Percentiles rank a stretch among this genome's conserved stretches.
Conservation (phyloP, 2,888 invertebrate species). For the Entomobrya proxima region DNA sequence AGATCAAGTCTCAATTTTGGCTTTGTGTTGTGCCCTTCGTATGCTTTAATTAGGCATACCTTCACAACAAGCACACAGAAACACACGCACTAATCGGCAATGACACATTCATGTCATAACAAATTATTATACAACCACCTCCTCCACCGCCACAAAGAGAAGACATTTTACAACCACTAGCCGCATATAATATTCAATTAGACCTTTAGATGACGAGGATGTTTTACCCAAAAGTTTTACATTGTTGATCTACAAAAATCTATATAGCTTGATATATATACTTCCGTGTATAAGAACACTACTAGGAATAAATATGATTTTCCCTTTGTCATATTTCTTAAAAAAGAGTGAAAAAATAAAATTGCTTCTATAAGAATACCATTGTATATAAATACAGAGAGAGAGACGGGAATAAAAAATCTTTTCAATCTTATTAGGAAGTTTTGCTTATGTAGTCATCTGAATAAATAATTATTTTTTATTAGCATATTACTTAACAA, state of each 20-base stretch:
- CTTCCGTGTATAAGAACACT: too few species aligned
- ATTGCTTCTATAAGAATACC: conserved; percentile 49
- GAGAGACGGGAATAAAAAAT: conserved; percentile 63
- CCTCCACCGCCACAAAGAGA: neutral
- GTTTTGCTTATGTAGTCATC: neutral
- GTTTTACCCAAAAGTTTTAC: too few species aligned
- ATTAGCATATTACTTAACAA: neutral
- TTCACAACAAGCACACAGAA: conserved; percentile 6
- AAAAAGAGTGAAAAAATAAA: conserved; percentile 68
- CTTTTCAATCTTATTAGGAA: conserved; percentile 1
- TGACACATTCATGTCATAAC: conserved; percentile 35
- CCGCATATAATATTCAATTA: too few species aligned
- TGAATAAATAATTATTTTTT: neutral
- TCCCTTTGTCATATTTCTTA: conserved; percentile 37
- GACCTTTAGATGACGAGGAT: too few species aligned
- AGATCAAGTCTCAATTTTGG: conserved; percentile 59
- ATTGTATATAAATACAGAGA: conserved; percentile 35
- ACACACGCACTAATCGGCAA: conserved; percentile 1
- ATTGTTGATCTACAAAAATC: too few species aligned
- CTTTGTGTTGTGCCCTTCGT: conserved; percentile 46
- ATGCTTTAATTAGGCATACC: neutral
- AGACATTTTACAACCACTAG: too few species aligned
- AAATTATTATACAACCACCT: neutral
- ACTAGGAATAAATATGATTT: conserved; percentile 26
- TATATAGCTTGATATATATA: too few species aligned